These are phyloP conservation scores for Prosopocoilus inquinatus DNA, from an alignment of 2,888 invertebrate genomes.

Conservation along the genomic window DNA sequence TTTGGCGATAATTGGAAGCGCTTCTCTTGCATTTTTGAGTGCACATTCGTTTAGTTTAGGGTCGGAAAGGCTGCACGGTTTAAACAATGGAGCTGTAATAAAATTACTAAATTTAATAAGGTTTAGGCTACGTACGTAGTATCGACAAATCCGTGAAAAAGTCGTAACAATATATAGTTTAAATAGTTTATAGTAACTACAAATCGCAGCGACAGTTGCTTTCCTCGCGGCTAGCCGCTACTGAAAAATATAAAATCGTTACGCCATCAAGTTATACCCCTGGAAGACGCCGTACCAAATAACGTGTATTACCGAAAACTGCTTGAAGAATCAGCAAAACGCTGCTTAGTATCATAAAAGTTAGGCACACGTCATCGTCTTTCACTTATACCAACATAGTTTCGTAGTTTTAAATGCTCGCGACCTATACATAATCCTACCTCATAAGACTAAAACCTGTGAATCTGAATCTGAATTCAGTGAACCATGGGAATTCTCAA, in stretches of 20 bases:
- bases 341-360: conserved; percentile 40
- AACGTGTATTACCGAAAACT: no score
- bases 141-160: no score
- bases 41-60: conserved; percentile 37
- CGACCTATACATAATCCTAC: conserved; percentile 26
- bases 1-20: conserved; percentile 21
- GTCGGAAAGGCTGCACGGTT: conserved; percentile 33
- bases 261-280: no score
- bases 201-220: no score
- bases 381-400: conserved; percentile 37
- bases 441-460: conserved; percentile 43
- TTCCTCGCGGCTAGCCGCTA: no score
- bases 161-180: no score
- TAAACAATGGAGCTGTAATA: conserved; percentile 37
- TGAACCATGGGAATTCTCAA: no score
- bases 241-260: no score
- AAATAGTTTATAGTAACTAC: no score
- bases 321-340: conserved; percentile 11
- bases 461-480: no score
- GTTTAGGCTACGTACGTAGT: no score
- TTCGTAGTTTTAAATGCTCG: conserved; percentile 27
- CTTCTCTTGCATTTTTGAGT: conserved; percentile 28
- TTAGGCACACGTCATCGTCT: conserved; percentile 49
- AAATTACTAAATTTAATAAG: neutral
- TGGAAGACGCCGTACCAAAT: no score